Evolutionary conservation across 2,113 vertebrate species (phyloP).

Genomic region (Acrocephalus kingi): DNA sequence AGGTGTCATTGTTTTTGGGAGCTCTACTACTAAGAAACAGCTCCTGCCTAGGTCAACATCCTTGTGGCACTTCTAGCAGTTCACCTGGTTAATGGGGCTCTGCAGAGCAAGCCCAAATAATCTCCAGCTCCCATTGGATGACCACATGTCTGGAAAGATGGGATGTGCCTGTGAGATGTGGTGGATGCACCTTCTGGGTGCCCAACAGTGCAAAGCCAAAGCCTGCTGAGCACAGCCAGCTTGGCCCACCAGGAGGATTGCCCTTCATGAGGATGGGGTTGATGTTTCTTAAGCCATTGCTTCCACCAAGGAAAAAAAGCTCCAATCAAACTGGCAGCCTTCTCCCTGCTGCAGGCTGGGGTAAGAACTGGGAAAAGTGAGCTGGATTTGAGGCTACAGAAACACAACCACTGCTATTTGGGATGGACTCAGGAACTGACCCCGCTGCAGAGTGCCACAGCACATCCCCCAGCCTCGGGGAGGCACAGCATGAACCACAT

Average conservation of each 20-base stretch:
- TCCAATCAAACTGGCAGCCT: background rate
- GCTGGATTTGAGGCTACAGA: background rate
- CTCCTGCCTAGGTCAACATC: background rate
- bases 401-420: fast-evolving
- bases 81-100: background rate
- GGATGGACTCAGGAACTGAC: background rate
- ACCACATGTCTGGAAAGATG: background rate
- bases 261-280: background rate
- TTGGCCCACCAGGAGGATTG: background rate
- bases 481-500: background rate
- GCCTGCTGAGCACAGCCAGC: background rate
- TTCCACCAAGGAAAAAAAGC: background rate
- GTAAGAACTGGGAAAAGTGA: background rate
- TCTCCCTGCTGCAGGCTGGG: background rate
- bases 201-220: background rate
- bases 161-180: background rate
- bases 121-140: background rate
- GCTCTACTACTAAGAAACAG: background rate
- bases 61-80: background rate
- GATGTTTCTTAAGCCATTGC: background rate
- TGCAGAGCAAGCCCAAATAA: background rate
- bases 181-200: background rate
- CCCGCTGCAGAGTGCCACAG: background rate
- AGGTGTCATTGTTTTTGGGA: background rate
- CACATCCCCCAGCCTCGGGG: background rate